phyloP scores from a whole-genome alignment of 2,113 vertebrate genomes.

The Salvelinus fontinalis region DNA sequence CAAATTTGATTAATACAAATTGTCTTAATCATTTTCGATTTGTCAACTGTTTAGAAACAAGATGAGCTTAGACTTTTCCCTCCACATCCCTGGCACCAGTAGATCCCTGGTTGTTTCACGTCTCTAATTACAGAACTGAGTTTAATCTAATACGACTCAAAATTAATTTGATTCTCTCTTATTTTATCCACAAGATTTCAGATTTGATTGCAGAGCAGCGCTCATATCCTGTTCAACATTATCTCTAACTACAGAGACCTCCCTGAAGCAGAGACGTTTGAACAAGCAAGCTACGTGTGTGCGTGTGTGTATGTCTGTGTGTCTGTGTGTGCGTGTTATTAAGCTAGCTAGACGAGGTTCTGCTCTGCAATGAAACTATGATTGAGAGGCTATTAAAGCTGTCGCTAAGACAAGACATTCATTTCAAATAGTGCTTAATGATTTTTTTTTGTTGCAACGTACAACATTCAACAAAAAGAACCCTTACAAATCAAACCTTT shows the following conservation, averaged over 20 bases:
- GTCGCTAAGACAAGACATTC: conserved; percentile 22
- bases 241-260: not conserved
- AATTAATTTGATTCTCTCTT: conserved; percentile 48
- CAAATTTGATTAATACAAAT: conserved; percentile 51
- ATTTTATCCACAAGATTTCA: conserved; percentile 38
- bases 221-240: conserved; percentile 11
- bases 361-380: conserved; percentile 2
- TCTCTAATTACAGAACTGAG: conserved; percentile 44
- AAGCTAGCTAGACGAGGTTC: not conserved
- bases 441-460: not conserved
- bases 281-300: not conserved
- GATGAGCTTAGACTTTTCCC: conserved; percentile 39
- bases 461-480: too few species aligned
- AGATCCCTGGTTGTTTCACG: conserved; percentile 44
- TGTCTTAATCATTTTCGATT: conserved; percentile 58
- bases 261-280: not conserved
- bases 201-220: conserved; percentile 11
- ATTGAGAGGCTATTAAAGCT: conserved; percentile 3
- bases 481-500: not conserved
- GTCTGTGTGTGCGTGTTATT: too few species aligned
- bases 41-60: conserved; percentile 55
- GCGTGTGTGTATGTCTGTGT: too few species aligned
- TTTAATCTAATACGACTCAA: conserved; percentile 40
- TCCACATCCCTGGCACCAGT: conserved; percentile 29
- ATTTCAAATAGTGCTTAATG: conserved; percentile 3